Evolutionary conservation across 2,888 invertebrate genomes (phyloP).

Genomic region (Xanthorhoe designata): DNA sequence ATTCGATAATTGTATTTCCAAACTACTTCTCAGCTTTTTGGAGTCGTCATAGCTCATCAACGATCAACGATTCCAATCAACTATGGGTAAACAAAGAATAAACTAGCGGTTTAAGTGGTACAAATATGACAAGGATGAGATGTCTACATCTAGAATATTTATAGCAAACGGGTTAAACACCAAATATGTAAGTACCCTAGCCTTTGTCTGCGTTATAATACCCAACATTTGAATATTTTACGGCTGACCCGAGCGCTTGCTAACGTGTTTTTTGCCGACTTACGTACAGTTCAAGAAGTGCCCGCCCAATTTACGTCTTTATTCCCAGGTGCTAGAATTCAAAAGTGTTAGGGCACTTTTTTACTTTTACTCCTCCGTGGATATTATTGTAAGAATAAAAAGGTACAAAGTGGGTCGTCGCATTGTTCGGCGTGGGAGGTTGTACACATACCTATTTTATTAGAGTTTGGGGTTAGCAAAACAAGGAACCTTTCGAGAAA

Average conservation of each 20-base stretch:
- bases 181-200: constrained; percentile 43
- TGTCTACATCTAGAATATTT: constrained; percentile 50
- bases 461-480: constrained; percentile 40
- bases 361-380: constrained; percentile 37
- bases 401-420: constrained; percentile 44
- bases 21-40: background rate
- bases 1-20: constrained; percentile 4
- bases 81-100: background rate
- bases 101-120: background rate
- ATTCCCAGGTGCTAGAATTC: constrained; percentile 33
- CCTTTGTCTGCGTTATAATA: constrained; percentile 59
- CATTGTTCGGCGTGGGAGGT: constrained; percentile 40
- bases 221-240: constrained; percentile 69
- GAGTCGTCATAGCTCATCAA: background rate
- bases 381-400: constrained; percentile 45
- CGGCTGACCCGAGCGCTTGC: constrained; percentile 53
- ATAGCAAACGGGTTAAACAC: constrained; percentile 49
- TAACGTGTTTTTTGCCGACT: constrained; percentile 55
- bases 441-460: constrained; percentile 42
- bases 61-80: background rate
- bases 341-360: constrained; percentile 33
- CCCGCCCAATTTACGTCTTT: constrained; percentile 29
- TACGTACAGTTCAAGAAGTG: constrained; percentile 37
- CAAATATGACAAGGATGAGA: constrained; percentile 40
- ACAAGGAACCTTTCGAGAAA: constrained; percentile 37